phyloP scores from a whole-genome alignment of 2,113 vertebrate species.

The Uria lomvia region DNA sequence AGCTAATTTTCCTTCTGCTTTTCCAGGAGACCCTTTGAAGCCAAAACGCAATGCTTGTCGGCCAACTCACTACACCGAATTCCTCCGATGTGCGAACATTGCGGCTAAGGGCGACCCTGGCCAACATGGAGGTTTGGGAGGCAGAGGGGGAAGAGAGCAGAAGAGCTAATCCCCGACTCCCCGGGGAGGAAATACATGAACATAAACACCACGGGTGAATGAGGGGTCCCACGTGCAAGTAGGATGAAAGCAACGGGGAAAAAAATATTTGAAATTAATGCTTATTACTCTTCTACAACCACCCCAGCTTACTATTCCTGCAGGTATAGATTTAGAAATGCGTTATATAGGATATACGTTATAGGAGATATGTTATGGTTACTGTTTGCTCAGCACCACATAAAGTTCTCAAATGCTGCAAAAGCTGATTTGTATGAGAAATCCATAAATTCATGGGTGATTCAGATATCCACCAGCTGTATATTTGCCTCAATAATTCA shows the following conservation, averaged over 20 bases:
- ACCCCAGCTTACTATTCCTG: background rate
- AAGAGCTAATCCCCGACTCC: background rate
- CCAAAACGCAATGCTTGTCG: background rate
- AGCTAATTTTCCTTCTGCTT: background rate
- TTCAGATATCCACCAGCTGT: background rate
- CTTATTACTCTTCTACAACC: background rate
- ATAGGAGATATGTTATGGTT: background rate
- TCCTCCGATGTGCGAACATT: background rate
- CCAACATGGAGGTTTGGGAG: background rate
- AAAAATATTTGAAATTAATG: background rate
- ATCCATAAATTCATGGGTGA: background rate
- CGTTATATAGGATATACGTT: background rate
- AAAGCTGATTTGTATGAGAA: background rate
- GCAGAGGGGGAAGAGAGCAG: background rate
- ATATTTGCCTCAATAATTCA: background rate
- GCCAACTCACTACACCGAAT: background rate
- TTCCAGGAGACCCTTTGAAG: background rate
- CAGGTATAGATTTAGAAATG: background rate
- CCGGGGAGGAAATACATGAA: background rate
- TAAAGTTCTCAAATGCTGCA: background rate
- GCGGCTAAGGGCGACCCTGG: background rate
- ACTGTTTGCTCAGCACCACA: background rate
- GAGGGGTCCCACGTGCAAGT: background rate
- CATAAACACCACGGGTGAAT: background rate
- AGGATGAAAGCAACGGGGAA: background rate